A percentile compares a stretch with the other conserved stretches of the same genome.
These are phyloP conservation scores for Aleiodes sp. DNA, from an alignment of 1,140 invertebrate species.

Conservation along the genomic window DNA sequence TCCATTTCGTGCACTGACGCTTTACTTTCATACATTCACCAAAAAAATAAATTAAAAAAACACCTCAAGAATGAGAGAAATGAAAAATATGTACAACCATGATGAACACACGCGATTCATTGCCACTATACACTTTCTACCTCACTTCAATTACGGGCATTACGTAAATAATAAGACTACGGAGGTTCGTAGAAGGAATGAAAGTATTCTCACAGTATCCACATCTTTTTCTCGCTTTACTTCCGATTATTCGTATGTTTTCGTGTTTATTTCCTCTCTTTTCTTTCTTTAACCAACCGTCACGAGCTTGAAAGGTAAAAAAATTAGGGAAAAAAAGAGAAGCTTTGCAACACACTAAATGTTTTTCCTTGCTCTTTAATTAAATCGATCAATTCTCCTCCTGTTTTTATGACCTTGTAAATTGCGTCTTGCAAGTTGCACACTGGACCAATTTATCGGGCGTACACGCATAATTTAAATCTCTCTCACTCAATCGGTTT, in stretches of 20 bases:
- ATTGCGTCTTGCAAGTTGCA: not conserved
- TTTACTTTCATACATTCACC: constrained; percentile 7
- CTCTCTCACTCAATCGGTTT: not conserved
- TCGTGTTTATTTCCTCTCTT: too few species aligned
- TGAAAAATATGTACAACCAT: constrained; percentile 14
- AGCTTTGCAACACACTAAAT: too few species aligned
- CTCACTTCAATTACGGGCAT: constrained; percentile 36
- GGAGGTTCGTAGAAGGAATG: constrained; percentile 11
- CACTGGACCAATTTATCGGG: not conserved
- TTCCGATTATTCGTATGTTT: not conserved
- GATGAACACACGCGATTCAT: constrained; percentile 33
- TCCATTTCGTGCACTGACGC: not conserved
- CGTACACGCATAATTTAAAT: not conserved
- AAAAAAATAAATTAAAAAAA: not conserved
- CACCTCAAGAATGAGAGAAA: constrained; percentile 8
- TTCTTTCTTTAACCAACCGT: not conserved
- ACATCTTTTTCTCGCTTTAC: not conserved
- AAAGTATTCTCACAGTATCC: constrained; percentile 14
- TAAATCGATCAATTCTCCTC: not conserved
- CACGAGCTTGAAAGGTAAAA: too few species aligned
- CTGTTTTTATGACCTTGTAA: not conserved
- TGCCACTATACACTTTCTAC: constrained; percentile 35
- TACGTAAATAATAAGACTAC: constrained; percentile 32
- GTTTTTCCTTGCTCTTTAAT: not conserved
- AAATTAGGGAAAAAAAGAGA: too few species aligned